phyloP scores from a whole-genome alignment of 2,888 invertebrate species.

The Cinara cedri region DNA sequence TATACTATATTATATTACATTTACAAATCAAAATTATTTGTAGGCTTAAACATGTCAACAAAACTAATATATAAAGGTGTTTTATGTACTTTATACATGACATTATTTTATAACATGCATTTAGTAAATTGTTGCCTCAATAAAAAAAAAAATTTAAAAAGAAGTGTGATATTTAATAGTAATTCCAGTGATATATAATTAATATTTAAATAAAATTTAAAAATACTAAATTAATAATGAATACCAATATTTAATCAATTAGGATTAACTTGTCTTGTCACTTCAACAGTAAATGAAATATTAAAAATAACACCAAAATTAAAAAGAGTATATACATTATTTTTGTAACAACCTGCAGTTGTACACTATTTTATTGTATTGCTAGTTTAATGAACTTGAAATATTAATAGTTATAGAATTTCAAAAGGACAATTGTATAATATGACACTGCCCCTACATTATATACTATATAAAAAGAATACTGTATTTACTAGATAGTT shows the following conservation, averaged over 20 bases:
- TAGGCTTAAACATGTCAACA: background rate
- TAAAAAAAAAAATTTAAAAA: slow-evolving; percentile 9
- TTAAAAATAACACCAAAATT: slow-evolving; percentile 10
- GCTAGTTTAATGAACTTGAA: slow-evolving; percentile 4
- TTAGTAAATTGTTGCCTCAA: slow-evolving; percentile 4
- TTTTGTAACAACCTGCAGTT: slow-evolving; percentile 17
- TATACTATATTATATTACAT: no score
- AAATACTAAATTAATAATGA: slow-evolving; percentile 8
- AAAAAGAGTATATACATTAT: slow-evolving; percentile 1
- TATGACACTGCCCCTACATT: slow-evolving; percentile 6
- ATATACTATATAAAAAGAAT: slow-evolving; percentile 24
- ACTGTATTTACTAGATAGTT: background rate
- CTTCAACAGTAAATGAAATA: background rate
- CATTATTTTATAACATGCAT: background rate
- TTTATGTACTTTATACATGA: background rate
- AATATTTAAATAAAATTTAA: slow-evolving; percentile 24
- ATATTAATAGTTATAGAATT: slow-evolving; percentile 8
- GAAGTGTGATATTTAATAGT: background rate
- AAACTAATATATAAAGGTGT: background rate
- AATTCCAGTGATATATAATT: background rate
- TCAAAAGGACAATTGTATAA: background rate
- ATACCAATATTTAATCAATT: slow-evolving; percentile 2
- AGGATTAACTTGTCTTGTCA: slow-evolving; percentile 27
- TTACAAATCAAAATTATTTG: background rate
- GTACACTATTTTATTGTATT: background rate